Percentiles rank a stretch among this genome's conserved stretches.
phyloP scores from a whole-genome alignment of 92 coral and sea anemone genomes.

The Phenganax subtilis region DNA sequence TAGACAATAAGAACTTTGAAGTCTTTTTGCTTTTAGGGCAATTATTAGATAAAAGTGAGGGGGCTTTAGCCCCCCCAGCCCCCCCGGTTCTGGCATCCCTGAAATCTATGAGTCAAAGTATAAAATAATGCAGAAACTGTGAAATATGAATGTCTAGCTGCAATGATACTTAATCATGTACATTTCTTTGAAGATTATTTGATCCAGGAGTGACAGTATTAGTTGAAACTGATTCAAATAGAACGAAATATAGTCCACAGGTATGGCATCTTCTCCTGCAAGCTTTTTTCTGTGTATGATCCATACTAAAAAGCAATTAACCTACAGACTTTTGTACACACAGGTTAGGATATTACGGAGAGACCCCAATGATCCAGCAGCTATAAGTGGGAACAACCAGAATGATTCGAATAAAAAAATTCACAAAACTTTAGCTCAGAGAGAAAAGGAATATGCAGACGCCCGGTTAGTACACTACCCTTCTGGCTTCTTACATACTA shows the following conservation, averaged over 20 bases:
- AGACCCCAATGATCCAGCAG: conserved; percentile 34
- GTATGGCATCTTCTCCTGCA: conserved; percentile 34
- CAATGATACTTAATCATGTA: neutral
- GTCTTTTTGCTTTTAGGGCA: no score
- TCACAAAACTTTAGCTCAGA: conserved; percentile 72
- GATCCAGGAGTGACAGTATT: conserved; percentile 55
- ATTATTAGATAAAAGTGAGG: no score
- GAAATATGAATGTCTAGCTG: no score
- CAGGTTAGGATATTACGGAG: conserved; percentile 64
- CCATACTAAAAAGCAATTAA: neutral
- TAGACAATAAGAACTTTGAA: no score
- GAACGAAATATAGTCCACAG: conserved; percentile 94
- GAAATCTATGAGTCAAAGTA: no score
- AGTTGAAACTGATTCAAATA: conserved; percentile 71
- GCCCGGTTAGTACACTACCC: conserved; percentile 52
- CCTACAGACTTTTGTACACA: neutral
- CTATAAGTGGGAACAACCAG: neutral
- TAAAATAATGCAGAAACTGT: neutral
- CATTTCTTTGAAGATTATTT: conserved; percentile 29
- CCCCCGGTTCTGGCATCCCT: no score
- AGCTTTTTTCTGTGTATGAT: no score
- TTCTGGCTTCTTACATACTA: neutral
- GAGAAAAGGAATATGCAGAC: conserved; percentile 80
- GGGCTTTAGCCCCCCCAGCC: no score
- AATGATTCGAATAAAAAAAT: conserved; percentile 50